These are phyloP conservation scores for Phocoena phocoena DNA, from an alignment of 2,113 vertebrate species.

Conservation along the genomic window DNA sequence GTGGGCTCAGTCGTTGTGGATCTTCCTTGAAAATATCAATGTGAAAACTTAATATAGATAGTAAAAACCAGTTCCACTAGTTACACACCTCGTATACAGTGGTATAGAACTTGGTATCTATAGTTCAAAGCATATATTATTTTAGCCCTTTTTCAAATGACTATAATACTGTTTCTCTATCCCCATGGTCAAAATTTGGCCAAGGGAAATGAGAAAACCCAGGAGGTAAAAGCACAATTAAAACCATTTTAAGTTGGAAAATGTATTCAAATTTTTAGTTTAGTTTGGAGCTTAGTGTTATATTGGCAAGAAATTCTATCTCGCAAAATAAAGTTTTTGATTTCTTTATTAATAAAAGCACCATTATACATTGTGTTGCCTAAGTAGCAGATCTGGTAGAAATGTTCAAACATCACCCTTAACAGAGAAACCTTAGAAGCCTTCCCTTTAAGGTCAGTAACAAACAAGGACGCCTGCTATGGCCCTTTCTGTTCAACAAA, in stretches of 20 bases:
- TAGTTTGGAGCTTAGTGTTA: conserved; percentile 61
- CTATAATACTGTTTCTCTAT: neutral
- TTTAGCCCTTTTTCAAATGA: neutral
- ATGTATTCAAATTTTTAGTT: conserved; percentile 58
- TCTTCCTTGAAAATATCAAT: neutral
- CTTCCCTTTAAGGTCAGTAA: conserved; percentile 38
- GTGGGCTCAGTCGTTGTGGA: too few relatives aligned
- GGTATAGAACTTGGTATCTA: neutral
- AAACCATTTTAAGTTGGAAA: conserved; percentile 58
- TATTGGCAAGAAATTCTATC: conserved; percentile 57
- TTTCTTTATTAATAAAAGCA: conserved; percentile 73
- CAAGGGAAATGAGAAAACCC: conserved; percentile 51
- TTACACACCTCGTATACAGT: neutral
- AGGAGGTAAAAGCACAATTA: conserved; percentile 50
- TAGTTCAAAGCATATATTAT: conserved; percentile 13
- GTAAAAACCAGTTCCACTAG: neutral
- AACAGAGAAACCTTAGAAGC: conserved; percentile 57
- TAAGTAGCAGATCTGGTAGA: conserved; percentile 37
- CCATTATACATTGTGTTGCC: conserved; percentile 20
- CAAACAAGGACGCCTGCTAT: neutral
- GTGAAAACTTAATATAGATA: neutral
- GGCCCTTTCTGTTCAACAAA: conserved; percentile 35
- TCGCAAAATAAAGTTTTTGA: conserved; percentile 52
- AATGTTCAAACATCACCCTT: conserved; percentile 40
- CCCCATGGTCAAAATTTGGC: neutral